phyloP scores from a whole-genome alignment of 2,113 vertebrate species.

The Rostratula benghalensis region DNA sequence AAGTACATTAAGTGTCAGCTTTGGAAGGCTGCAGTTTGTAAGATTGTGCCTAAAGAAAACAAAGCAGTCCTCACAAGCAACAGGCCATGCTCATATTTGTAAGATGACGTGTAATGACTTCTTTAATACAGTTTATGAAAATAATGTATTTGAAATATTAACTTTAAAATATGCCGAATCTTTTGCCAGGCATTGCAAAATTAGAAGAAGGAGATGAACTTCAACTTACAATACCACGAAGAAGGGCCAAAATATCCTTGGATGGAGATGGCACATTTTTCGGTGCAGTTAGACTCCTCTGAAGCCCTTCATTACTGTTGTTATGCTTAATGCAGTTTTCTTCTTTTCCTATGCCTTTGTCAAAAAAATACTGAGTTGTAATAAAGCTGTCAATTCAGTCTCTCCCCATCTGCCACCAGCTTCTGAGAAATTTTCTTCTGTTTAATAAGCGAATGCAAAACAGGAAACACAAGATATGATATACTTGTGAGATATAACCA shows the following conservation, averaged over 20 bases:
- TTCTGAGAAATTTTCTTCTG: constrained; percentile 42
- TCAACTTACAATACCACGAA: constrained; percentile 89
- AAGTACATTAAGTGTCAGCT: neutral
- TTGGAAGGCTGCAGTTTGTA: neutral
- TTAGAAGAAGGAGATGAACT: constrained; percentile 90
- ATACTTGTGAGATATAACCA: neutral
- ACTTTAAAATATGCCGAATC: neutral
- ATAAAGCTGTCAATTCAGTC: neutral
- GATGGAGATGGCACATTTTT: constrained; percentile 93
- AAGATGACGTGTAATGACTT: neutral
- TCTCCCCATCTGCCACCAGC: neutral
- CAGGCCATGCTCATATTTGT: neutral
- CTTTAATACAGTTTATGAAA: neutral
- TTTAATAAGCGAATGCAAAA: constrained; percentile 54
- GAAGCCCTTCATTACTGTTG: constrained; percentile 34
- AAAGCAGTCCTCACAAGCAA: neutral
- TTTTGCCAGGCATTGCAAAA: constrained; percentile 86
- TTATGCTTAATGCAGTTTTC: neutral
- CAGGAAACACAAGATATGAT: constrained; percentile 67
- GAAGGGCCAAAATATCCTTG: constrained; percentile 84
- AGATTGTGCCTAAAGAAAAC: neutral
- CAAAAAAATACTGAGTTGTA: neutral
- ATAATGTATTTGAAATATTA: neutral
- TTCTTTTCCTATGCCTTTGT: neutral
- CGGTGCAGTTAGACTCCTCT: constrained; percentile 88